Percentiles rank a stretch among this genome's conserved stretches.
phyloP scores from a whole-genome alignment of 2,888 invertebrate species.

The Cataglyphis altisquamis region DNA sequence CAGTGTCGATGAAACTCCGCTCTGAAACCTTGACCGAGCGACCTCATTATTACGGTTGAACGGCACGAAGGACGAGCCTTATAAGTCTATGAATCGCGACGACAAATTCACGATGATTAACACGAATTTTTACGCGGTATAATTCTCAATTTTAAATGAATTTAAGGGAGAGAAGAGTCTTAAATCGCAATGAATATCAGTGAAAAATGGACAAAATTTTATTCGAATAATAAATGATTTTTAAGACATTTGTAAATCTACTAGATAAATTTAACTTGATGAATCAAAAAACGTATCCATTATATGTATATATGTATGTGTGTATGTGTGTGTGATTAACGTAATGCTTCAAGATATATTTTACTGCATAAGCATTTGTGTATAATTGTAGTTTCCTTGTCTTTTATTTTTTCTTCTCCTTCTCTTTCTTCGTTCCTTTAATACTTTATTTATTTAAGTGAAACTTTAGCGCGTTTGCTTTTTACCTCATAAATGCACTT shows the following conservation, averaged over 20 bases:
- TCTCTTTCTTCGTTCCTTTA: not conserved
- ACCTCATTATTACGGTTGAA: constrained; percentile 79
- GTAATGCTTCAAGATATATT: not conserved
- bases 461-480: not conserved
- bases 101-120: constrained; percentile 65
- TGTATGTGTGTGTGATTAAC: not conserved
- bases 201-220: not conserved
- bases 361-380: too few relatives aligned
- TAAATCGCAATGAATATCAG: not conserved
- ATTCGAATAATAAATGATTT: not conserved
- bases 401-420: too few relatives aligned
- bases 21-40: constrained; percentile 80
- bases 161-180: not conserved
- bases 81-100: constrained; percentile 71
- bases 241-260: not conserved
- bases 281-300: not conserved
- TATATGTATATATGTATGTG: not conserved
- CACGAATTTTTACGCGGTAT: constrained; percentile 47
- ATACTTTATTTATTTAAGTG: not conserved
- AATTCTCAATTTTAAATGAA: not conserved
- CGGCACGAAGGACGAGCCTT: constrained; percentile 76
- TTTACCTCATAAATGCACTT: not conserved
- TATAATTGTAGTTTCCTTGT: too few relatives aligned
- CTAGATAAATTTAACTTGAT: constrained; percentile 4
- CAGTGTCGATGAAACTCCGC: constrained; percentile 68